Percentiles rank a stretch among this genome's conserved stretches.
Conservation (phyloP, 2,888 invertebrate genomes). For the Hemithea aestivaria region DNA sequence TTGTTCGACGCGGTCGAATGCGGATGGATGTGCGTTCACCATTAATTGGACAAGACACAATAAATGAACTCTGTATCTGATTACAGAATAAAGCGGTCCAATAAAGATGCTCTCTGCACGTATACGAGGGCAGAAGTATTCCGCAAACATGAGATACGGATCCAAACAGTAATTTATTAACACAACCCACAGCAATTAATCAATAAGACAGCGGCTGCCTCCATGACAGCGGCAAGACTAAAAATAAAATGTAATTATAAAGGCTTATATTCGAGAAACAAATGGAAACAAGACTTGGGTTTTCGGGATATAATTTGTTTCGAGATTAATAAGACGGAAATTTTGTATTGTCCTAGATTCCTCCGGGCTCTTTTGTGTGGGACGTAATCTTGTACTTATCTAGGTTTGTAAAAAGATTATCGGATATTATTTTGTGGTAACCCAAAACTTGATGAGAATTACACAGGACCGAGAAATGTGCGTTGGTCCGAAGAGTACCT, state of each 20-base stretch:
- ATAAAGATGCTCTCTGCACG: slow-evolving; percentile 18
- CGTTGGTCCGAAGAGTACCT: no score
- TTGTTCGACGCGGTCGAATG: no score
- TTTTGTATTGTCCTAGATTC: background rate
- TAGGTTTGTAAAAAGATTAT: no score
- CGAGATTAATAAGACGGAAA: background rate
- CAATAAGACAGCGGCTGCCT: slow-evolving; percentile 51
- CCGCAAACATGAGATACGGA: slow-evolving; percentile 19
- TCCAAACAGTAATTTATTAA: slow-evolving; percentile 40
- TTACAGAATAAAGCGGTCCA: slow-evolving; percentile 23
- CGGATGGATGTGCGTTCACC: no score
- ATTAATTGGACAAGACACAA: no score
- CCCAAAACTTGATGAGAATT: no score
- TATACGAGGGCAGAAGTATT: slow-evolving; percentile 17
- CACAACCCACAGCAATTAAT: slow-evolving; percentile 50
- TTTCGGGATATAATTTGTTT: background rate
- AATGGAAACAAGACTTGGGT: background rate
- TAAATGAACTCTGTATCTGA: slow-evolving; percentile 23
- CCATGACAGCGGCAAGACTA: slow-evolving; percentile 37
- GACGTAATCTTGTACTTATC: no score
- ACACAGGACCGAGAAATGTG: no score
- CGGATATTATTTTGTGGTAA: no score
- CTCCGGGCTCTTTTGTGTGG: no score
- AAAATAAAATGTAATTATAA: slow-evolving; percentile 32
- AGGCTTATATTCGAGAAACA: slow-evolving; percentile 4